Evolutionary conservation across 2,113 vertebrate species (phyloP).

Genomic region (Albula goreensis): DNA sequence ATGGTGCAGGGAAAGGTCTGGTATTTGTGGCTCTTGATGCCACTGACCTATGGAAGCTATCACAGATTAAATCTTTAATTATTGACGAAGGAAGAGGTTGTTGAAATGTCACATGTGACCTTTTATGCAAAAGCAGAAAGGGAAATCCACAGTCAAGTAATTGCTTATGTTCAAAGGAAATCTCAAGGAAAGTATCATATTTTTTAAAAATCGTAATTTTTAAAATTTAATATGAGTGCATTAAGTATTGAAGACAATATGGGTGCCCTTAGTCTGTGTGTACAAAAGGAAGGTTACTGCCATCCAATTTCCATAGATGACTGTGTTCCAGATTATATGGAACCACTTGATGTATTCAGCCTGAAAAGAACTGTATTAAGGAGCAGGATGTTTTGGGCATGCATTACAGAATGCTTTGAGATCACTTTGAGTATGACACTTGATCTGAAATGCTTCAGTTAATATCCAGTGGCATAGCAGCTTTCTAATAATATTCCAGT

Average conservation of each 20-base stretch:
- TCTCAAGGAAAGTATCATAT: not conserved
- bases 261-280: not conserved
- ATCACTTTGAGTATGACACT: not conserved
- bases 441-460: too few relatives aligned
- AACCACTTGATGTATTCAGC: not conserved
- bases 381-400: too few relatives aligned
- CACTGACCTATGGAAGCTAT: slow-evolving; percentile 86
- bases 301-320: not conserved
- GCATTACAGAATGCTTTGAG: too few relatives aligned
- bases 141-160: slow-evolving; percentile 58
- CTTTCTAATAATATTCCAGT: too few relatives aligned
- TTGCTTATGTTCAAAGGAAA: slow-evolving; percentile 11
- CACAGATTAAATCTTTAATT: slow-evolving; percentile 94
- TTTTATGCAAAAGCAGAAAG: slow-evolving; percentile 69
- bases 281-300: not conserved
- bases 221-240: not conserved
- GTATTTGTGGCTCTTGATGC: slow-evolving; percentile 14
- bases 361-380: not conserved
- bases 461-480: not conserved
- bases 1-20: not conserved
- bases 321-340: not conserved
- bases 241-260: not conserved
- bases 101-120: slow-evolving; percentile 70
- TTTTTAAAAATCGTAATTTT: not conserved
- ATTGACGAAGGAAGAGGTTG: slow-evolving; percentile 78